Conservation (phyloP, 2,888 invertebrate species). For the Archips crataeganus region DNA sequence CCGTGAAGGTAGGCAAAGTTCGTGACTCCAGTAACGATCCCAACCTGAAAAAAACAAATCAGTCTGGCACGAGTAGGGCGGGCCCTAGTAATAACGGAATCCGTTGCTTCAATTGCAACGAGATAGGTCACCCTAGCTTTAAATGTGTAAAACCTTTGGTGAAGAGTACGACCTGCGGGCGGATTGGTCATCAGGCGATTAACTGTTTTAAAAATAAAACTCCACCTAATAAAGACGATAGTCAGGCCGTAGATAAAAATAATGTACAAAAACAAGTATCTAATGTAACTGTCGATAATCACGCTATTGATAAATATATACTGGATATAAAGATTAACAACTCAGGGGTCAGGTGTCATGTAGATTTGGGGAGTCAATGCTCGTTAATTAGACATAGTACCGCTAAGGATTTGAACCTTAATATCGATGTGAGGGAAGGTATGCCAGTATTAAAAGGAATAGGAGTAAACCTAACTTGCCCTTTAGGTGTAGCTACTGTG, state of each 20-base stretch:
- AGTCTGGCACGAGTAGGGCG: background rate
- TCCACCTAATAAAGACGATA: too few relatives aligned
- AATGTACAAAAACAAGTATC: too few relatives aligned
- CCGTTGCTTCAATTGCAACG: conserved; percentile 27
- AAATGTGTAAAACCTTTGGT: conserved; percentile 27
- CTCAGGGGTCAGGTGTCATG: background rate
- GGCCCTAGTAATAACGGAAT: conserved; percentile 3
- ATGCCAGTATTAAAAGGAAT: background rate
- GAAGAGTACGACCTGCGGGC: conserved; percentile 21
- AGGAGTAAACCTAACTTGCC: too few relatives aligned
- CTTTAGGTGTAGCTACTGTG: too few relatives aligned
- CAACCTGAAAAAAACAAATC: background rate
- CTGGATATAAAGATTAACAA: background rate
- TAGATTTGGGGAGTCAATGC: conserved; percentile 3
- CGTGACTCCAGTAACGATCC: background rate
- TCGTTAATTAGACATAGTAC: background rate
- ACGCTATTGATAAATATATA: conserved; percentile 7
- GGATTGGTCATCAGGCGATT: conserved; percentile 1
- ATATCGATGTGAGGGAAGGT: background rate
- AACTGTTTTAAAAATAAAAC: conserved; percentile 25
- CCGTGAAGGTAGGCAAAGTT: conserved; percentile 27
- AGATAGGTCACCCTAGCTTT: conserved; percentile 31
- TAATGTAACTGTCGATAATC: background rate
- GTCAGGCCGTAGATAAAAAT: too few relatives aligned
- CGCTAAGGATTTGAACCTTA: background rate